Evolutionary conservation across 2,797 vertebrate genomes (phyloP), one percentile per base, ranked within the genome.

Genomic region (Gastrophryne carolinensis): DNA sequence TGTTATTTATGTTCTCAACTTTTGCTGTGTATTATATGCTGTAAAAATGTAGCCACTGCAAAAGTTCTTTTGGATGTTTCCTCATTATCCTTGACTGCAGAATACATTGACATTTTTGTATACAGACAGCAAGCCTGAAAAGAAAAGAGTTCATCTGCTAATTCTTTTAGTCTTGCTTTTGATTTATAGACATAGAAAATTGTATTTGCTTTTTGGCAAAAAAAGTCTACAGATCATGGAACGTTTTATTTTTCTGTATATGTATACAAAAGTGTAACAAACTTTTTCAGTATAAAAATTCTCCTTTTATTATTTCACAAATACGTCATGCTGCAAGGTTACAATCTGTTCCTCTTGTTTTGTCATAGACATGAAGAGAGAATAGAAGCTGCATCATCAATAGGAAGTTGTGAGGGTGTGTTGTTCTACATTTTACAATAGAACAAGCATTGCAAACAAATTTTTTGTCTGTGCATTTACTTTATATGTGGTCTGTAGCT

Each of bases 351-450:
- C 21, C 29, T 57, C 32, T 68, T 26, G 37, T 68, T 39, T 57
- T 30, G 15, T 13, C 34, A 56, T 68, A 37, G 24, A 35, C 23
- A 9, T 68, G 65, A 68, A 41, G 17, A 54, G 65, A 69, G 19
- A 57, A 13, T 5, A 41, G 44, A 57, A 57, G 15, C 23, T 13
- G 39, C 24, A 69, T 69, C 24, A 41, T 57, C 52, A 57, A 57
- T 68, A 39, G 65, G 21, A 39, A 68, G 54, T 57, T 23, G 34
- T 39, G 19, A 37, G 57, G 44, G 21, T 29, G 52, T 57, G 32
- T 26, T 29, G 57, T 69, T 56, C 26, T 57, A 69, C 35, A 41
- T 39, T 29, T 56, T 57, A 69, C 66, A 69, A 70, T 57, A 13
- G 27, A 58, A 32, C 67, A 70, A 39, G 58, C 47, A 50, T 34